Evolutionary conservation across 2,888 invertebrate species (phyloP).

Genomic region (Ochlodes sylvanus): DNA sequence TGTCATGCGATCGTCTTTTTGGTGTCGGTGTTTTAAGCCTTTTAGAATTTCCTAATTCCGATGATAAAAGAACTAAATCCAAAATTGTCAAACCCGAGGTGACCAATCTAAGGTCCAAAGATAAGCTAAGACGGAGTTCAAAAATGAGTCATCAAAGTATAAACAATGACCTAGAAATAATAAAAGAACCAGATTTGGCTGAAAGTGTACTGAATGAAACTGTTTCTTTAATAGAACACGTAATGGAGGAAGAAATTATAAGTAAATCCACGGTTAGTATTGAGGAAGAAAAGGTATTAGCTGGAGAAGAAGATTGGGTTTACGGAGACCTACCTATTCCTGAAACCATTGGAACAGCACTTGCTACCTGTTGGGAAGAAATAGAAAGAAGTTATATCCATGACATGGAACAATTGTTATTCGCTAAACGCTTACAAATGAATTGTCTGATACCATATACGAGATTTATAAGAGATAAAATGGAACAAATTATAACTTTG

Average conservation of each 20-base stretch:
- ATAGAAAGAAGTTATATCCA: slow-evolving; percentile 78
- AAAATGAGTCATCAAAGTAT: slow-evolving; percentile 59
- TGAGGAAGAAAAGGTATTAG: slow-evolving; percentile 59
- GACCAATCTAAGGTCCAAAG: slow-evolving; percentile 59
- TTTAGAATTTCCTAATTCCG: slow-evolving; percentile 65
- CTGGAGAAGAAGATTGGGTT: slow-evolving; percentile 78
- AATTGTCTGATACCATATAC: slow-evolving; percentile 84
- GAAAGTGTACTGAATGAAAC: slow-evolving; percentile 45
- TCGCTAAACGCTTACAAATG: slow-evolving; percentile 83
- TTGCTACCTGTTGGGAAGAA: slow-evolving; percentile 82
- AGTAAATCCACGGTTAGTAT: slow-evolving; percentile 47
- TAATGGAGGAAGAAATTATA: slow-evolving; percentile 52
- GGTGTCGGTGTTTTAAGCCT: slow-evolving; percentile 66
- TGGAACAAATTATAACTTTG: slow-evolving; percentile 81
- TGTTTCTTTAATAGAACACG: slow-evolving; percentile 48
- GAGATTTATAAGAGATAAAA: slow-evolving; percentile 80
- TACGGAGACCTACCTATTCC: slow-evolving; percentile 74
- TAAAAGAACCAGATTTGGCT: slow-evolving; percentile 54
- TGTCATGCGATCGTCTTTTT: slow-evolving; percentile 67
- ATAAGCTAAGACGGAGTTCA: slow-evolving; percentile 58
- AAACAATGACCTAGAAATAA: slow-evolving; percentile 54
- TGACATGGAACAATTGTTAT: slow-evolving; percentile 84
- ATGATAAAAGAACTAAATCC: slow-evolving; percentile 68
- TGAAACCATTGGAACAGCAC: slow-evolving; percentile 60
- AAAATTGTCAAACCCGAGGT: slow-evolving; percentile 71